phyloP scores from a whole-genome alignment of 2,888 invertebrate species.

The Diplazon laetatorius region DNA sequence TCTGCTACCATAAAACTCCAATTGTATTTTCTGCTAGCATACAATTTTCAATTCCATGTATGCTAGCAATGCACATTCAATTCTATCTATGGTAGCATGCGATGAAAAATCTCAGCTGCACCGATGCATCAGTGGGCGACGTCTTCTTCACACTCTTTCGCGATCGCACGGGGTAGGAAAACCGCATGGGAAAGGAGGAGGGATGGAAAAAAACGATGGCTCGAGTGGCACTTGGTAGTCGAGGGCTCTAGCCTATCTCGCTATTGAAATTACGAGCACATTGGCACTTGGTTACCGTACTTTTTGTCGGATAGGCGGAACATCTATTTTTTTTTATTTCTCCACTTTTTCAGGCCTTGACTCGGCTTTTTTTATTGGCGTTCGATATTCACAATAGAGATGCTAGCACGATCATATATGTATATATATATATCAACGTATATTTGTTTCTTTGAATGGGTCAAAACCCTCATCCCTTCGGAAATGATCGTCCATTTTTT shows the following conservation, averaged over 20 bases:
- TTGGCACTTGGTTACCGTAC: slow-evolving; percentile 41
- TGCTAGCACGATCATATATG: neutral
- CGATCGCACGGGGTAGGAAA: slow-evolving; percentile 7
- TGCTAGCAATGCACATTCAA: too few species aligned
- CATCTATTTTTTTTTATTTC: slow-evolving; percentile 13
- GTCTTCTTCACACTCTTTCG: slow-evolving; percentile 16
- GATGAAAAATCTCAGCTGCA: too few species aligned
- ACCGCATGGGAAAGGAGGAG: too few species aligned
- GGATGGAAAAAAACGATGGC: slow-evolving; percentile 37
- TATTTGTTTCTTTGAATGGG: too few species aligned
- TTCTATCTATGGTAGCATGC: too few species aligned
- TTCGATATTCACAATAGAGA: slow-evolving; percentile 10
- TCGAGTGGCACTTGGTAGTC: slow-evolving; percentile 44
- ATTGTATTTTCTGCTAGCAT: too few species aligned
- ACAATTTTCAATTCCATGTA: too few species aligned
- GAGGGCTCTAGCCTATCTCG: slow-evolving; percentile 48
- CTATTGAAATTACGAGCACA: slow-evolving; percentile 57
- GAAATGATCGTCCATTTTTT: too few species aligned
- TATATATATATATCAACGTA: too few species aligned
- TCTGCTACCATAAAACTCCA: too few species aligned
- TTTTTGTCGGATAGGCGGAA: slow-evolving; percentile 40
- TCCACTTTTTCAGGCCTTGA: neutral
- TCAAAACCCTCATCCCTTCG: too few species aligned
- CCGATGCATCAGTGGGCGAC: too few species aligned
- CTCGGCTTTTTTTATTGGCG: slow-evolving; percentile 16